Conservation (phyloP, 2,797 vertebrate genomes). For the Hippocampus kuda region DNA sequence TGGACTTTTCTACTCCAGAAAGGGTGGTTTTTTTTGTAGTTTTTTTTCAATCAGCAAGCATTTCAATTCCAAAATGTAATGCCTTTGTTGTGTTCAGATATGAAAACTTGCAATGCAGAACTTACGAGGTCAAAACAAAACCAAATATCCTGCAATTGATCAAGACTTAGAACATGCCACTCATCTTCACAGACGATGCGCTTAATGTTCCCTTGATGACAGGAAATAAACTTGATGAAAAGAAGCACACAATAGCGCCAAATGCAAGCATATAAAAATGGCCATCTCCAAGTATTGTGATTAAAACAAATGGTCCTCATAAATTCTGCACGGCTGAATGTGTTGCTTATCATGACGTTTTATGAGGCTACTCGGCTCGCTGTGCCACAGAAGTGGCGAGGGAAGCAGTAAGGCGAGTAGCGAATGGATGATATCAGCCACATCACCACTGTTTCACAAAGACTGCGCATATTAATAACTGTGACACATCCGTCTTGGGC, state of each 20-base stretch:
- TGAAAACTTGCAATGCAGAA: background rate
- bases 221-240: conserved; percentile 23
- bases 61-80: background rate
- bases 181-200: conserved; percentile 8
- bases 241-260: conserved; percentile 63
- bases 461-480: conserved; percentile 95
- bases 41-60: background rate
- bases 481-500: conserved; percentile 91
- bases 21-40: no score
- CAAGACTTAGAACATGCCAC: background rate
- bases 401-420: conserved; percentile 48
- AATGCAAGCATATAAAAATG: conserved; percentile 64
- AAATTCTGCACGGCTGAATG: conserved; percentile 69
- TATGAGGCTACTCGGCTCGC: conserved; percentile 79
- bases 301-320: conserved; percentile 79
- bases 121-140: background rate
- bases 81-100: background rate
- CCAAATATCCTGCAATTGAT: background rate
- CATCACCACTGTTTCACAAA: conserved; percentile 94
- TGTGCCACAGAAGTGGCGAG: conserved; percentile 24
- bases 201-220: background rate
- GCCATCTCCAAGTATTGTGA: conserved; percentile 70
- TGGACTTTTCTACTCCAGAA: background rate
- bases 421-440: conserved; percentile 93
- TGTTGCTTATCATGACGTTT: conserved; percentile 98